Evolutionary conservation across 2,888 invertebrate species (phyloP).

Genomic region (Chymomyza caudatula): DNA sequence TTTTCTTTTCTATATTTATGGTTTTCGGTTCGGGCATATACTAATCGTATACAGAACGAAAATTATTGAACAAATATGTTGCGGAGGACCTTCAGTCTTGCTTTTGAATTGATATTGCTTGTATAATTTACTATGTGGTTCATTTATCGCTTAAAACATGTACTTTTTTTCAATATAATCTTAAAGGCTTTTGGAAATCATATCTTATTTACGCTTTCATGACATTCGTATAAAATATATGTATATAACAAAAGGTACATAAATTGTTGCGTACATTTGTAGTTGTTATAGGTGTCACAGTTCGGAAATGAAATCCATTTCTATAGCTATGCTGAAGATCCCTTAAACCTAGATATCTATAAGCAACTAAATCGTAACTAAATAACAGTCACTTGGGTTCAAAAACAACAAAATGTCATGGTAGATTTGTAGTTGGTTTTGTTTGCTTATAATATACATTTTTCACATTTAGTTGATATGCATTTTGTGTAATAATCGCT

Average conservation of each 20-base stretch:
- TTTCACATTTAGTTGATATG: conserved; percentile 69
- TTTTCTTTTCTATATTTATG: conserved; percentile 25
- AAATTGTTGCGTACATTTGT: not conserved
- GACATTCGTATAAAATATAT: not conserved
- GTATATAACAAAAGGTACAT: not conserved
- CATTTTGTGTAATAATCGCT: conserved; percentile 18
- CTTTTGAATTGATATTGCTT: conserved; percentile 47
- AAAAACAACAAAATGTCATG: not conserved
- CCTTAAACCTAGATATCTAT: conserved; percentile 38
- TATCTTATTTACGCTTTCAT: too few relatives aligned
- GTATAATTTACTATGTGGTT: conserved; percentile 41
- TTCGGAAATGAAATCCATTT: conserved; percentile 7
- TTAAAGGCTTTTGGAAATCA: not conserved
- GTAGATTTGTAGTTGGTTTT: conserved; percentile 15
- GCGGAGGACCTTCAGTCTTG: conserved; percentile 72
- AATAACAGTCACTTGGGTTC: conserved; percentile 29
- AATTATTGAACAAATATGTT: conserved; percentile 53
- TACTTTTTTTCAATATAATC: too few relatives aligned
- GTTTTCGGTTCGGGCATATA: conserved; percentile 11
- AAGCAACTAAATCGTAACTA: conserved; percentile 12
- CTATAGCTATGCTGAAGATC: conserved; percentile 49
- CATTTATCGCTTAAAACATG: conserved; percentile 17
- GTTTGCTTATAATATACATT: conserved; percentile 49
- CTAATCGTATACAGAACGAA: conserved; percentile 17
- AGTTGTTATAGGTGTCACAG: not conserved